Base-by-base conservation (phyloP, 1,140 invertebrate genomes). In the Papilio helenus region DNA sequence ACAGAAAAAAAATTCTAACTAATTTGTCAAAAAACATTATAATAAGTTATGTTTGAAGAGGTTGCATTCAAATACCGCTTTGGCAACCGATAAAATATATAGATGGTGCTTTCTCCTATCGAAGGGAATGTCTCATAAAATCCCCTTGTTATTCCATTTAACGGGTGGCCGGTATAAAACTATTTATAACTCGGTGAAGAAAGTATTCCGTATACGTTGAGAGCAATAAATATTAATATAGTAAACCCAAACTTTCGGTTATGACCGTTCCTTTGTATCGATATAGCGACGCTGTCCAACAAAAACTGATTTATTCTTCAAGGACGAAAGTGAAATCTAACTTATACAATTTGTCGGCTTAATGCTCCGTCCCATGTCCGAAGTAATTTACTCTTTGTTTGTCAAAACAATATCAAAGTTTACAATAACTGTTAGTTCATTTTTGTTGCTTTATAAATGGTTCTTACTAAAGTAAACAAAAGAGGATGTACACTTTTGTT, bases 141-240 rank as follows among this genome's bases (percentile, higher is more conserved):
- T 77, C 81, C 81, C 79, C 85, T 85, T 92, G 86, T 90, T 89
- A 89, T 87, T 81, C 85, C 84, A 86, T 92, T 91, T 90, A 88
- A 91, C 88, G 89, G 88, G 88, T 91, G 88, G 88, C 85, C 87
- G 80, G 82, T 88, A 88, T 90, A 92, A 91, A 93, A 91, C 89
- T 93, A 93, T 94, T 93, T 93, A 90, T 94, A 92, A 89, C 85
- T 82, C 84, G 72, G 82, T 84, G 86, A 88, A 85, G 85, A 90
- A 90, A 92, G 87, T 90, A 87, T 90, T 90, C 86, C 83, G 83
- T 89, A 86, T 87, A 89, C 85, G 87, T 85, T 87, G 82, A 79
- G 83, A 86, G 89, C 85, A 89, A 90, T 94, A 92, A 93, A 93
- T 93, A 92, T 92, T 93, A 93, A 92, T 93, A 92, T 90, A 80